Percentiles rank a stretch among this genome's conserved stretches.
These are phyloP conservation scores for Podarcis muralis DNA, from an alignment of 2,113 vertebrate genomes.

Conservation along the genomic window DNA sequence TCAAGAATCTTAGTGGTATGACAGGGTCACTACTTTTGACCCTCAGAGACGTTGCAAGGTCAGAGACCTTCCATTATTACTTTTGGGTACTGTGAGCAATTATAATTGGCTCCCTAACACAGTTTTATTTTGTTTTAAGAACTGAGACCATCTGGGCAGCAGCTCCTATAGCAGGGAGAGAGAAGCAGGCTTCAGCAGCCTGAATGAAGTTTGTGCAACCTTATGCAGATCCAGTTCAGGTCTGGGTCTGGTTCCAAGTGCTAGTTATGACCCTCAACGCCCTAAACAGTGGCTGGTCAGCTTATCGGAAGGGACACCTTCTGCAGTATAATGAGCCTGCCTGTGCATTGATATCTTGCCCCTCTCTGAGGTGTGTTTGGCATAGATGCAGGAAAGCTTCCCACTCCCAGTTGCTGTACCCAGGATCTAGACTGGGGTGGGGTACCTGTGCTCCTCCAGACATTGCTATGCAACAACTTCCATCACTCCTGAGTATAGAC, in stretches of 20 bases:
- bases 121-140: conserved; percentile 51
- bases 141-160: conserved; percentile 34
- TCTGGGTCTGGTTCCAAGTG: neutral
- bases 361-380: neutral
- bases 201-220: neutral
- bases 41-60: conserved; percentile 50
- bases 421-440: neutral
- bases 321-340: neutral
- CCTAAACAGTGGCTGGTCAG: neutral
- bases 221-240: neutral
- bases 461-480: too few relatives aligned
- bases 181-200: neutral
- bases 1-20: conserved; percentile 45
- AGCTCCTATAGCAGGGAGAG: neutral
- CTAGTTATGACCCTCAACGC: neutral
- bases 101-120: conserved; percentile 54
- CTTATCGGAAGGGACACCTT: neutral
- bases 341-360: neutral
- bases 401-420: neutral
- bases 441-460: neutral
- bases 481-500: too few relatives aligned
- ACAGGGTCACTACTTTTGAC: conserved; percentile 64
- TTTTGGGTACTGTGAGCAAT: conserved; percentile 27
- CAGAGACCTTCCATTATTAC: conserved; percentile 28
- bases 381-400: neutral